A percentile compares a stretch with the other conserved stretches of the same genome.
phyloP scores from a whole-genome alignment of 2,888 invertebrate genomes.

The Muschampia plurimacula region DNA sequence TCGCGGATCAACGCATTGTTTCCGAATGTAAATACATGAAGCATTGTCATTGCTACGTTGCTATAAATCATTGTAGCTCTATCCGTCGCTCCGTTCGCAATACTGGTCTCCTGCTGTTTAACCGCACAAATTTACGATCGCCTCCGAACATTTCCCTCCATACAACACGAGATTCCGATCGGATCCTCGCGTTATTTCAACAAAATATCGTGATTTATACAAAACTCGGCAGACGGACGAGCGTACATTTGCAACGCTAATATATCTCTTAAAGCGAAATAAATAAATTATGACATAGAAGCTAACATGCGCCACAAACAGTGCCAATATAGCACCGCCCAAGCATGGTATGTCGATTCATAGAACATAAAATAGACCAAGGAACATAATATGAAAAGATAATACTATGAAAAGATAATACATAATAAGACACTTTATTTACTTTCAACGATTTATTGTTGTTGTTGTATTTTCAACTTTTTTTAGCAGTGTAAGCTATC shows the following conservation, averaged over 20 bases:
- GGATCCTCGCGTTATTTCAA: slow-evolving; percentile 79
- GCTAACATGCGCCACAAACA: slow-evolving; percentile 22
- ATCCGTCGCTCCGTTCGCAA: slow-evolving; percentile 73
- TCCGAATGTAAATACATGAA: slow-evolving; percentile 57
- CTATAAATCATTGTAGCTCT: slow-evolving; percentile 79
- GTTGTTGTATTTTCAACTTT: no score
- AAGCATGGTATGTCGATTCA: not conserved
- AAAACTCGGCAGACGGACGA: slow-evolving; percentile 34
- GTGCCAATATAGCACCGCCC: slow-evolving; percentile 6
- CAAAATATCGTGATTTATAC: slow-evolving; percentile 79
- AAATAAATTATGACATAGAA: slow-evolving; percentile 44
- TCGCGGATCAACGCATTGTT: slow-evolving; percentile 46
- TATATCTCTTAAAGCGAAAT: slow-evolving; percentile 40
- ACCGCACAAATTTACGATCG: slow-evolving; percentile 83
- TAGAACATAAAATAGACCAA: no score
- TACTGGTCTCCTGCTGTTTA: slow-evolving; percentile 78
- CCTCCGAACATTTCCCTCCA: slow-evolving; percentile 69
- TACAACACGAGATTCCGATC: slow-evolving; percentile 75
- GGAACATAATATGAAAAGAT: no score
- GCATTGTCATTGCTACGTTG: slow-evolving; percentile 56
- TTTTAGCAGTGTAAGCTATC: no score
- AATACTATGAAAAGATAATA: no score
- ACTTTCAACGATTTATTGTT: no score
- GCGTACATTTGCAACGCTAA: slow-evolving; percentile 42
- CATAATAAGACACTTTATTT: no score